Conservation (phyloP, 2,888 invertebrate genomes). For the Opisthograptis luteolata region DNA sequence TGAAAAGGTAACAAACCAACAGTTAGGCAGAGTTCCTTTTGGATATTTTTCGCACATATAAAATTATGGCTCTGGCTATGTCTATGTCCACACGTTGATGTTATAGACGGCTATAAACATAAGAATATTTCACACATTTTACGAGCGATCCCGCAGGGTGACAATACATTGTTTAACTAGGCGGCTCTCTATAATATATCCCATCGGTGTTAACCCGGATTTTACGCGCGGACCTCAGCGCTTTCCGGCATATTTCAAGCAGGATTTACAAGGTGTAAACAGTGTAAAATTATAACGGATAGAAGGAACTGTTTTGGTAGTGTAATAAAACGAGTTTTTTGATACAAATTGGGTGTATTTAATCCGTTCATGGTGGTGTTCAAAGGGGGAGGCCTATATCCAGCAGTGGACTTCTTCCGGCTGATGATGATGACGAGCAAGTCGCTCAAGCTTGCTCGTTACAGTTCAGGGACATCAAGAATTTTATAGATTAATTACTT, state of each 20-base stretch:
- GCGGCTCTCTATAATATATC: slow-evolving; percentile 32
- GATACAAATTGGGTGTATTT: background rate
- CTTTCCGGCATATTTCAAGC: slow-evolving; percentile 42
- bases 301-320: slow-evolving; percentile 11
- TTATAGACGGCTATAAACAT: slow-evolving; percentile 17
- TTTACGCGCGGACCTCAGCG: slow-evolving; percentile 33
- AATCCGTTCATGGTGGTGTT: background rate
- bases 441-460: background rate
- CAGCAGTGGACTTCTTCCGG: too few species aligned
- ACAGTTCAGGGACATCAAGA: too few species aligned
- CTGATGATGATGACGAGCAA: too few species aligned
- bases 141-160: slow-evolving; percentile 22
- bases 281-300: slow-evolving; percentile 21
- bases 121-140: slow-evolving; percentile 25
- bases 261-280: slow-evolving; percentile 39
- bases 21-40: too few species aligned
- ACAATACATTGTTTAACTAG: slow-evolving; percentile 30
- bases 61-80: too few species aligned
- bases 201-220: slow-evolving; percentile 26
- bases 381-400: too few species aligned
- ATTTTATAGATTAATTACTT: too few species aligned
- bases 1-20: too few species aligned
- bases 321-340: slow-evolving; percentile 8
- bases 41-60: too few species aligned
- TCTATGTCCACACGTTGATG: too few species aligned